phyloP scores from a whole-genome alignment of 2,888 invertebrate genomes.

The Tenthredo notha region DNA sequence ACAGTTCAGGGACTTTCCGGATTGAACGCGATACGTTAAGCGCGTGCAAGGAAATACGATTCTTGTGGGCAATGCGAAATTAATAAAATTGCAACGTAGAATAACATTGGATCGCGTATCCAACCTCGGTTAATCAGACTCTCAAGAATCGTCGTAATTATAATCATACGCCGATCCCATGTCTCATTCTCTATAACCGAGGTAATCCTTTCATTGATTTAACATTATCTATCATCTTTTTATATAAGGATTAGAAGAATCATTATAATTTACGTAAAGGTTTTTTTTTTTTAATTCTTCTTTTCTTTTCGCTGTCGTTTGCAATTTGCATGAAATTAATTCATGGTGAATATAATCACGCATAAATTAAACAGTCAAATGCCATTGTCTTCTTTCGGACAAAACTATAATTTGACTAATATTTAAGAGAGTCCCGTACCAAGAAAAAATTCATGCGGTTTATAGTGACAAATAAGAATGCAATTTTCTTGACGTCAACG shows the following conservation, averaged over 20 bases:
- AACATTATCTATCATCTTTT: neutral
- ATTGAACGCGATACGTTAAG: constrained; percentile 24
- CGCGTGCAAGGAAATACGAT: constrained; percentile 50
- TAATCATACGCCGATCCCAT: neutral
- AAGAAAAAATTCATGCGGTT: neutral
- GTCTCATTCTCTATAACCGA: neutral
- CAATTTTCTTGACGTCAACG: constrained; percentile 22
- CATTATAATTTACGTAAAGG: neutral
- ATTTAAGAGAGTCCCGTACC: neutral
- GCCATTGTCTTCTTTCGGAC: neutral
- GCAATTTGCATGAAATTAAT: neutral
- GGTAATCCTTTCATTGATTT: neutral
- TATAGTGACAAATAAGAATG: neutral
- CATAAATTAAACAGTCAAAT: neutral
- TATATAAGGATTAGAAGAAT: neutral
- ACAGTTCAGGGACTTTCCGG: constrained; percentile 49
- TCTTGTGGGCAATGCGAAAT: constrained; percentile 33
- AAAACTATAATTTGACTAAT: neutral
- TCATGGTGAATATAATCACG: neutral
- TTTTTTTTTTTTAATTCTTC: neutral
- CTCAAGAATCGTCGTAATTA: neutral
- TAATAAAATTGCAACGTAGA: constrained; percentile 46
- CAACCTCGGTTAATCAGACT: constrained; percentile 10
- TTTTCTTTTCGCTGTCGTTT: neutral
- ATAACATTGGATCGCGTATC: constrained; percentile 46